Base-by-base conservation (phyloP, 2,888 invertebrate species). In the Ceratothoa steindachneri region DNA sequence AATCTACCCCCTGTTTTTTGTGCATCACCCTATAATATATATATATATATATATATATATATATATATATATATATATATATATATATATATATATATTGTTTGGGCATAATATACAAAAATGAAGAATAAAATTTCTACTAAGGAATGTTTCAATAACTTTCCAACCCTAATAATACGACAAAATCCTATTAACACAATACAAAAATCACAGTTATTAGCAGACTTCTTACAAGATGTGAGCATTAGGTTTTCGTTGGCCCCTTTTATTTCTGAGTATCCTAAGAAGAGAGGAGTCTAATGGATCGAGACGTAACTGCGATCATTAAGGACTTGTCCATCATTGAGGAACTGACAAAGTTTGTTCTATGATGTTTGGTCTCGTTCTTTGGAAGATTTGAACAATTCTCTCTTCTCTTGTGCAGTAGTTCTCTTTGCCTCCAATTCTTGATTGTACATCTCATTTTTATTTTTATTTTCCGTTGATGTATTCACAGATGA, bases 321-420 rank as follows among this genome's bases (percentile, higher is more conserved):
- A n/a, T 60, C 27, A 1, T 60, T 60, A 22, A 15, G 24, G n/a
- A 24, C 60, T 24, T 12, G 24, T 60, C 60, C 60, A 60, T 24
- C 60, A 24, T 24, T 60, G 2, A 2, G 24, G 60, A 24, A 2
- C 27, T n/a, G 19, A 60, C 60, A 22, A 12, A 60, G 27, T 24
- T 24, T 2, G 67, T 72, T 74, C 77, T 77, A 73, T 71, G 73
- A 73, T 55, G 71, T 74, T 30, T 72, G 71, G 31, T 77, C 77
- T 55, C 74, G 71, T 41, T 79, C 79, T 68, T 79, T 77, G 30
- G 72, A 71, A 27, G 76, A 72, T 67, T 77, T 77, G 68, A 77
- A 76, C 30, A 74, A 67, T 70, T 79, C 79, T 41, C 77, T 72
- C 60, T 79, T 77, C 55, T 79, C 79, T 70, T 79, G 76, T 66